These are phyloP conservation scores for Seladonia tumulorum DNA, from an alignment of 2,888 invertebrate species.

Conservation along the genomic window DNA sequence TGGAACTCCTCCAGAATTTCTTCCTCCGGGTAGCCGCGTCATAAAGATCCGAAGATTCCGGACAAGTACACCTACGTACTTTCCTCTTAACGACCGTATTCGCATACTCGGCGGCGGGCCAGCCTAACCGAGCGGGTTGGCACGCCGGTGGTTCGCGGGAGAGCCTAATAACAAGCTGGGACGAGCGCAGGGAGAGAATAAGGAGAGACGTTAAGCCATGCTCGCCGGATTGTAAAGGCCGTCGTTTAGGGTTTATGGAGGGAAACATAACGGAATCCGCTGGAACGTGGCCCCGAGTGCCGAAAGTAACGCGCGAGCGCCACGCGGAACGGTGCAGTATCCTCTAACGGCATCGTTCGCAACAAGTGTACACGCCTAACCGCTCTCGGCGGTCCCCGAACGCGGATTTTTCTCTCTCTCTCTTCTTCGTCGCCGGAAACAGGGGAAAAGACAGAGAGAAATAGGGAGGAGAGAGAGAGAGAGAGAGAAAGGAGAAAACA, in stretches of 20 bases:
- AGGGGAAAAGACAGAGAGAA: not conserved
- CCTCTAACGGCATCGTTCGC: conserved; percentile 51
- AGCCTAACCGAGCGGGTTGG: conserved; percentile 33
- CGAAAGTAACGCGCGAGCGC: conserved; percentile 37
- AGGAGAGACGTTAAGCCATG: conserved; percentile 32
- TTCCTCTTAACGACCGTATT: conserved; percentile 55
- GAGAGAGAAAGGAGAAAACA: not conserved
- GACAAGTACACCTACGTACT: conserved; percentile 59
- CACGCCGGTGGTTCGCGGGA: conserved; percentile 12
- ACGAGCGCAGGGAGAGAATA: conserved; percentile 29
- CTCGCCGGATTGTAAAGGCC: conserved; percentile 54
- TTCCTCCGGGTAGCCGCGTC: conserved; percentile 17
- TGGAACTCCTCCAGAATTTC: conserved; percentile 15
- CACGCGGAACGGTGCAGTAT: conserved; percentile 29
- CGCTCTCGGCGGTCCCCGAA: conserved; percentile 8
- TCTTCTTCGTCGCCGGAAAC: not conserved
- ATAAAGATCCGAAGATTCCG: conserved; percentile 55
- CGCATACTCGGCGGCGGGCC: conserved; percentile 48
- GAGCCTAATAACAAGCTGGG: conserved; percentile 53
- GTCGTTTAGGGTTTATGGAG: conserved; percentile 63
- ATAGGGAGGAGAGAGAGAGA: not conserved
- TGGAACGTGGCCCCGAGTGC: conserved; percentile 45
- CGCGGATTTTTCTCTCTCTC: not conserved
- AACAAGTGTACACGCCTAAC: conserved; percentile 3
- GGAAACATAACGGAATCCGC: conserved; percentile 66